A percentile compares a stretch with the other conserved stretches of the same genome.
Evolutionary conservation across 2,888 invertebrate species (phyloP).

Genomic region (Tupiocoris notatus): DNA sequence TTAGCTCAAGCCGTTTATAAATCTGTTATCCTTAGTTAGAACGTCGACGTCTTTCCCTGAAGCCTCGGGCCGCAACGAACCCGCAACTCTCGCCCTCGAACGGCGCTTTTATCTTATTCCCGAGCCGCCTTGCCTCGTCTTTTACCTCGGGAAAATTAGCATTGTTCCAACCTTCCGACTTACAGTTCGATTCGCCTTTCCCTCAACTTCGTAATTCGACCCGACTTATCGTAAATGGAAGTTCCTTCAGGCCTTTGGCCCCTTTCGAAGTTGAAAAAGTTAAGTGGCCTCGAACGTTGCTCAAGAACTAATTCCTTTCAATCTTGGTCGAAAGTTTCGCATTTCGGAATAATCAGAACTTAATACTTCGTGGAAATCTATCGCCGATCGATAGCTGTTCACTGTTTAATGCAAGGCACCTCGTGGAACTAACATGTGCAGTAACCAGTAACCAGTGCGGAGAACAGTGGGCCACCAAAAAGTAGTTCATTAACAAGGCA

Average conservation of each 20-base stretch:
- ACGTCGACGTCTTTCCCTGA: neutral
- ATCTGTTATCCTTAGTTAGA: constrained; percentile 29
- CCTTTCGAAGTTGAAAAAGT: too few species aligned
- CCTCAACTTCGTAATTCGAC: constrained; percentile 36
- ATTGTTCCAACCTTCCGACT: constrained; percentile 34
- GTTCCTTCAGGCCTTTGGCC: neutral
- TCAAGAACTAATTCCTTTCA: constrained; percentile 29
- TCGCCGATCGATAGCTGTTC: too few species aligned
- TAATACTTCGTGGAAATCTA: too few species aligned
- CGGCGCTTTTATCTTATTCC: constrained; percentile 25
- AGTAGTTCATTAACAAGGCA: too few species aligned
- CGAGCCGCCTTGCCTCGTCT: neutral
- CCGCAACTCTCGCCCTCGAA: neutral
- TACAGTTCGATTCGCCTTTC: constrained; percentile 29
- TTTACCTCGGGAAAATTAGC: constrained; percentile 25
- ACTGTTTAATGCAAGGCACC: too few species aligned
- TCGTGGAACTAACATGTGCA: too few species aligned
- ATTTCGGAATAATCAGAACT: too few species aligned
- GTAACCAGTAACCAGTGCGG: too few species aligned
- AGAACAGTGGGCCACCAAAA: too few species aligned
- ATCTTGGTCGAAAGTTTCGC: constrained; percentile 17
- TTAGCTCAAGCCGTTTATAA: constrained; percentile 18
- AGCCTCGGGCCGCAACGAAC: neutral
- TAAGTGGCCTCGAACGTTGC: neutral
- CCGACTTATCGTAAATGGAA: constrained; percentile 34